Conservation (phyloP, 2,888 invertebrate genomes). For the Drosophila engyochracea region DNA sequence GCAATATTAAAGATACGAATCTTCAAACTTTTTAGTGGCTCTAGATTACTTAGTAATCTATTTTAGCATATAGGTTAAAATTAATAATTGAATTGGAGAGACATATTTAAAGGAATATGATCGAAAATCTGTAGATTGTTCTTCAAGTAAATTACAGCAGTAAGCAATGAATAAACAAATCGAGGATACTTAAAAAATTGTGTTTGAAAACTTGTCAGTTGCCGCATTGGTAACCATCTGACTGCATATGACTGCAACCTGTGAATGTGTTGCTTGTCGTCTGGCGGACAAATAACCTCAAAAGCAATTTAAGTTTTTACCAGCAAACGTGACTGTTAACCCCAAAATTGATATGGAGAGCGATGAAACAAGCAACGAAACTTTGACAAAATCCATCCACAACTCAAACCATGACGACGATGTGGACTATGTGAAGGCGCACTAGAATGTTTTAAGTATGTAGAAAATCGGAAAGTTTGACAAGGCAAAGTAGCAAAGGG, state of each 20-base stretch:
- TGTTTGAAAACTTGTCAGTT: not conserved
- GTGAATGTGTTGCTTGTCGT: conserved; percentile 22
- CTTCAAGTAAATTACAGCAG: no score
- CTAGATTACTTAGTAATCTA: not conserved
- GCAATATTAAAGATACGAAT: not conserved
- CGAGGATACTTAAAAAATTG: not conserved
- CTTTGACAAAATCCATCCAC: conserved; percentile 37
- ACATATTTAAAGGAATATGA: not conserved
- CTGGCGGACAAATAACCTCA: conserved; percentile 10
- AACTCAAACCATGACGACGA: conserved; percentile 14
- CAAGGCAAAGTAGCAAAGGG: conserved; percentile 17
- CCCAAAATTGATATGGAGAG: conserved; percentile 26
- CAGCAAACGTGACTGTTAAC: conserved; percentile 48
- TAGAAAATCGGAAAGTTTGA: conserved; percentile 36
- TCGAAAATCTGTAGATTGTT: no score
- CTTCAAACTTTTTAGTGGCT: not conserved
- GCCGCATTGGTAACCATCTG: not conserved
- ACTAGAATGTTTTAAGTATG: conserved; percentile 15
- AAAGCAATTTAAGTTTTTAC: conserved; percentile 37
- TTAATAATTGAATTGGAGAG: not conserved
- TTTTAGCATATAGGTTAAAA: not conserved
- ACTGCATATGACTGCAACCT: conserved; percentile 3
- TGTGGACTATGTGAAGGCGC: conserved; percentile 19
- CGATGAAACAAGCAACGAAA: conserved; percentile 21
- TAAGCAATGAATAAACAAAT: not conserved